phyloP scores from a whole-genome alignment of 2,888 invertebrate species.

The Nudaria mundana region DNA sequence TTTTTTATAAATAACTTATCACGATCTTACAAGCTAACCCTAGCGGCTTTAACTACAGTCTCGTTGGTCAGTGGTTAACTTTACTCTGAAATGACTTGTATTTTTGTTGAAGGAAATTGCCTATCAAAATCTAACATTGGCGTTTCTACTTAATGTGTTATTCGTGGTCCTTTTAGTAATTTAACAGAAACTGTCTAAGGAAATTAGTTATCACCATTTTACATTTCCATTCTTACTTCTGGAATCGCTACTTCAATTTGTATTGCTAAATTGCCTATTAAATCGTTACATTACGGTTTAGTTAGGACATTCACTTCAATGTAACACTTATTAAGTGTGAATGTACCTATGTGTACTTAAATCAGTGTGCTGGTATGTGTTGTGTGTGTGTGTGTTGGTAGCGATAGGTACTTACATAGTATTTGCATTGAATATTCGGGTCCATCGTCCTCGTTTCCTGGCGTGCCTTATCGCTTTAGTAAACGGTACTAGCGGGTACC shows the following conservation, averaged over 20 bases:
- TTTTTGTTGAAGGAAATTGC: too few species aligned
- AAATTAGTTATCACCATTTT: constrained; percentile 5
- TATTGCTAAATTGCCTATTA: background rate
- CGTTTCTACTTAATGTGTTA: too few species aligned
- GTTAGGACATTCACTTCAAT: constrained; percentile 64
- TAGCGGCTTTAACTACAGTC: too few species aligned
- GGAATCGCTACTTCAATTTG: constrained; percentile 1
- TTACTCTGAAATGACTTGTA: too few species aligned
- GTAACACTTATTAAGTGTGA: constrained; percentile 31
- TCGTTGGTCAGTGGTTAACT: too few species aligned
- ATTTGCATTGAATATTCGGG: constrained; percentile 29
- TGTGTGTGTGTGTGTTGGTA: constrained; percentile 1
- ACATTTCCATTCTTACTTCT: background rate
- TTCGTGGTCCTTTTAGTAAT: too few species aligned
- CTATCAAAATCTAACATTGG: too few species aligned
- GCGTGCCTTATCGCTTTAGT: constrained; percentile 50
- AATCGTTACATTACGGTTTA: constrained; percentile 38
- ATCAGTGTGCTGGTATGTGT: background rate
- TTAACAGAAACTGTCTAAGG: too few species aligned
- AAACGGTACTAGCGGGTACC: constrained; percentile 5
- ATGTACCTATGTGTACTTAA: background rate
- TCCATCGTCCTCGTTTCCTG: constrained; percentile 37
- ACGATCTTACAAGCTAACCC: too few species aligned
- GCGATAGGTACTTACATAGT: constrained; percentile 4
- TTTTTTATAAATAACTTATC: too few species aligned